Evolutionary conservation across 2,113 vertebrate species (phyloP).

Genomic region (Corythaeola cristata): DNA sequence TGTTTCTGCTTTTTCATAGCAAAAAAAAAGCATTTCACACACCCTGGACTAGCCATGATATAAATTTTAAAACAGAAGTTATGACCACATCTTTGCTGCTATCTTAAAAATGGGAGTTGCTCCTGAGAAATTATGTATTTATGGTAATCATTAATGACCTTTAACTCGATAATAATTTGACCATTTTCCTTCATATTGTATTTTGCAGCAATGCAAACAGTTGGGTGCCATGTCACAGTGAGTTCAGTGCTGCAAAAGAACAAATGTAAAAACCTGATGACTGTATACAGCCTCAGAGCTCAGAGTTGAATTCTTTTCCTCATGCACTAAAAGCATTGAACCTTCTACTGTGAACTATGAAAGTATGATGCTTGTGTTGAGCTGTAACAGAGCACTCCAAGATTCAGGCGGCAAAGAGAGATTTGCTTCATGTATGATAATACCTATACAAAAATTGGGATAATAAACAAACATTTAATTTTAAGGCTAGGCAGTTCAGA

Average conservation of each 20-base stretch:
- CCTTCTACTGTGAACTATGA: neutral
- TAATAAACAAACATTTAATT: neutral
- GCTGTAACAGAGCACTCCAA: neutral
- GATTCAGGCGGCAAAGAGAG: neutral
- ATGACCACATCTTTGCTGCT: neutral
- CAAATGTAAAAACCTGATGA: neutral
- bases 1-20: neutral
- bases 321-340: neutral
- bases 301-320: neutral
- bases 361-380: neutral
- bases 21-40: neutral
- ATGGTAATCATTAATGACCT: neutral
- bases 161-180: neutral
- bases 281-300: neutral
- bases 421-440: neutral
- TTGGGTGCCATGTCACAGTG: neutral
- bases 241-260: neutral
- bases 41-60: neutral
- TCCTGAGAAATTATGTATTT: slow-evolving; percentile 1
- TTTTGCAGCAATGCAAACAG: neutral
- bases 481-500: neutral
- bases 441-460: neutral
- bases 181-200: neutral
- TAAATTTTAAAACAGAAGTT: neutral
- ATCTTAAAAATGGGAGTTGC: neutral